Base-by-base conservation (phyloP, 1,140 invertebrate genomes). In the Brachionus paranguensis region DNA sequence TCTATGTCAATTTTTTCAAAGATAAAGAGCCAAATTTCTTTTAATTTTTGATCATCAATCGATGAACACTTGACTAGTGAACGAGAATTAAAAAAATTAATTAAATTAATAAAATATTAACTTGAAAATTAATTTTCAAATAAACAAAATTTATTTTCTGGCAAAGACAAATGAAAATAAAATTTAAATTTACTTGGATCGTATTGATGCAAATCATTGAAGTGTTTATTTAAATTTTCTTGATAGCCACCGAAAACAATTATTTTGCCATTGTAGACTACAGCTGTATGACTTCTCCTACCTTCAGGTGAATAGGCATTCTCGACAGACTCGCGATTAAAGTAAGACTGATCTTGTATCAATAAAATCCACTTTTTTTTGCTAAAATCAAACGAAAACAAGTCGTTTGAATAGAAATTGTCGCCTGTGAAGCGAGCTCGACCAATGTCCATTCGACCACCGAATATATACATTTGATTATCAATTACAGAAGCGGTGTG, bases 221-320 rank as follows among this genome's bases (percentile, higher is more conserved):
- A 96, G 89, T 96, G 95, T 74, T 91, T 88, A 85, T 93, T 92
- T 45, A 89, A 86, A 17, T 92, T 89, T 5, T 93, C 93, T 89
- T 95, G 94, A 87, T 93, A 96, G 10, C 95, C 95, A 47, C 95
- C 95, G 90, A 96, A 96, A 65, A 96, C 92, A 86, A 94, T 95
- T 88, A 96, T 91, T 85, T 92, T 90, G 27, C 91, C 92, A 85
- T 93, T 92, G 87, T 94, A 92, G 1, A 93, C 90, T 92, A 95
- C 93, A 93, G 94, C 93, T 85, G 95, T 95, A 90, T 96, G 95
- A 88, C 94, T 95, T 43, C 95, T 90, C 85, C 95, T 89, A 64
- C 94, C 94, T 83, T 91, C 89, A 5, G 94, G 91, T 14, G 92
- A 92, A n/a, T 41, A 64, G 3, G 4, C n/a, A 64, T 11, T 29